These are phyloP conservation scores for Protobothrops mucrosquamatus DNA, from an alignment of 2,113 vertebrate species.

Conservation along the genomic window DNA sequence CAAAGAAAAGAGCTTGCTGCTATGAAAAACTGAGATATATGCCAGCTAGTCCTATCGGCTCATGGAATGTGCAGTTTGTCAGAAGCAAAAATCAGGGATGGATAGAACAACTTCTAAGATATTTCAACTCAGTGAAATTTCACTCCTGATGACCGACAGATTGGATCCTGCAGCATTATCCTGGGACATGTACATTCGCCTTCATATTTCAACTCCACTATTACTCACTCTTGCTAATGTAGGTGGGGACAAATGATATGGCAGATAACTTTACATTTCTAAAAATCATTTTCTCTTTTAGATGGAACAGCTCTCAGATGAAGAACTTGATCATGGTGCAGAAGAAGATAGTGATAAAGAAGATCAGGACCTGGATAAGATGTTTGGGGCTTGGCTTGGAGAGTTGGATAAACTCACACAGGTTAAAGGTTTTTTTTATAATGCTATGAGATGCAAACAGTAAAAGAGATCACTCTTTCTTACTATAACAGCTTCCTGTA, in stretches of 20 bases:
- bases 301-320: conserved; percentile 98
- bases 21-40: background rate
- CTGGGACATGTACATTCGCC: background rate
- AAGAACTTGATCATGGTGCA: conserved; percentile 94
- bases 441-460: background rate
- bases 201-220: background rate
- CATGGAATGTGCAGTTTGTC: background rate
- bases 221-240: background rate
- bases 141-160: background rate
- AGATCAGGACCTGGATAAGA: conserved; percentile 97
- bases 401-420: conserved; percentile 95
- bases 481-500: background rate
- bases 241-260: background rate
- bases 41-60: background rate
- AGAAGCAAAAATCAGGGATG: background rate
- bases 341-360: conserved; percentile 99
- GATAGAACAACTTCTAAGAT: background rate
- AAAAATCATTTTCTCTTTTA: conserved; percentile 54
- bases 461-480: background rate
- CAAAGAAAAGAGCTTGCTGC: background rate
- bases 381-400: conserved; percentile 99
- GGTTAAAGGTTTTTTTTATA: conserved; percentile 58
- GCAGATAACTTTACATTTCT: background rate
- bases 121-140: background rate
- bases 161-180: background rate